Conservation (phyloP, 2,113 vertebrate genomes). For the Dromaius novaehollandiae region DNA sequence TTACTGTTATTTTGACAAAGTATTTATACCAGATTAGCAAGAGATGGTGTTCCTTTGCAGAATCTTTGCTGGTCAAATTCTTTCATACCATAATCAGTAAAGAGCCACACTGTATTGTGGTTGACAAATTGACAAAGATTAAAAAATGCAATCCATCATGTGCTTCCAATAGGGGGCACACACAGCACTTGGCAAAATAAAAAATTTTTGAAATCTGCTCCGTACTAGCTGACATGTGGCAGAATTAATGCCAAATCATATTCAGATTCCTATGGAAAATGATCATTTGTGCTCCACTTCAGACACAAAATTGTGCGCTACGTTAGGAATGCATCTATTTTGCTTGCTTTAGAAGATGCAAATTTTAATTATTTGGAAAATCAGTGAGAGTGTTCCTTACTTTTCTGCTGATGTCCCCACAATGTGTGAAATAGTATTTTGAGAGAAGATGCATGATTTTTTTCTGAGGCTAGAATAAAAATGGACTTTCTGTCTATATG, state of each 20-base stretch:
- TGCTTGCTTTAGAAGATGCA: not conserved
- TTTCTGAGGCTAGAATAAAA: not conserved
- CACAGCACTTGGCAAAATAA: not conserved
- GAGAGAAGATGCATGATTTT: not conserved
- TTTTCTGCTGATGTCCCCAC: not conserved
- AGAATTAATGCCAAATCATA: not conserved
- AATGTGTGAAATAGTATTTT: not conserved
- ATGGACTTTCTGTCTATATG: not conserved
- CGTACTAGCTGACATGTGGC: not conserved
- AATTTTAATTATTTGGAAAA: not conserved
- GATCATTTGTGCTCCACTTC: not conserved
- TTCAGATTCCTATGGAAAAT: not conserved
- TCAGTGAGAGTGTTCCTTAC: not conserved
- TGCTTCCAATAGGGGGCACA: conserved; percentile 31
- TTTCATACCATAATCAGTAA: not conserved
- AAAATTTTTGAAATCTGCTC: not conserved
- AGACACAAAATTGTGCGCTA: not conserved
- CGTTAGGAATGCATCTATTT: not conserved
- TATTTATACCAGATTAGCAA: not conserved
- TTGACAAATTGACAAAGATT: not conserved
- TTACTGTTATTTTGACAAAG: not conserved
- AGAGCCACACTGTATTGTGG: not conserved
- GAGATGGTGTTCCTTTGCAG: not conserved
- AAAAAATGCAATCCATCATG: not conserved
- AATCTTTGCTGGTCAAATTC: not conserved